These are phyloP conservation scores for Amphilophus citrinellus DNA, from an alignment of 2,113 vertebrate species.

Conservation along the genomic window DNA sequence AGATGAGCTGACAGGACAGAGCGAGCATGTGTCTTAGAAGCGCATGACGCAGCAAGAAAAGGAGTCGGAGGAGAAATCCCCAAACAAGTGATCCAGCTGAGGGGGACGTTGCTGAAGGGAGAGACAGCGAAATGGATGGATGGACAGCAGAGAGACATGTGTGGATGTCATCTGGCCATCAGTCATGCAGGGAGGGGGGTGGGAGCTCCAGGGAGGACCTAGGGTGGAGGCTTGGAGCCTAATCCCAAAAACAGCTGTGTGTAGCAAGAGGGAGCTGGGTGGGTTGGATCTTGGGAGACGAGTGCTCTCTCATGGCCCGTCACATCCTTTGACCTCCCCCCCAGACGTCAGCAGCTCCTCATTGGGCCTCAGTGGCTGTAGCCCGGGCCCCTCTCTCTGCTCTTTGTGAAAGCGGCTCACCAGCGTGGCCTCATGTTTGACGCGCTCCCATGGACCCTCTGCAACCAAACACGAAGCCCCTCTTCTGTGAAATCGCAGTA, in stretches of 20 bases:
- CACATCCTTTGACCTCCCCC: conserved; percentile 66
- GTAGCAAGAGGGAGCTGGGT: conserved; percentile 25
- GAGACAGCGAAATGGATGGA: conserved; percentile 35
- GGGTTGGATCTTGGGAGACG: conserved; percentile 60
- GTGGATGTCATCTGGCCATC: conserved; percentile 82
- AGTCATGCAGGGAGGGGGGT: conserved; percentile 60
- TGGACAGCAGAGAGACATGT: conserved; percentile 74
- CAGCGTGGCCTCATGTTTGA: conserved; percentile 8
- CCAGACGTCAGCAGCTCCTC: conserved; percentile 56
- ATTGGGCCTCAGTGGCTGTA: conserved; percentile 13
- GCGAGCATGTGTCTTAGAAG: conserved; percentile 37
- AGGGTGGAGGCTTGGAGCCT: conserved; percentile 60
- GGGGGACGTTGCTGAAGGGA: conserved; percentile 42
- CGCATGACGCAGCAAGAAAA: conserved; percentile 62
- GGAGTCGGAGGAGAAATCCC: conserved; percentile 61
- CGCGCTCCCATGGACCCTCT: conserved; percentile 9
- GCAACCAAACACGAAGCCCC: not conserved
- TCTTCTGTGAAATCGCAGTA: not conserved
- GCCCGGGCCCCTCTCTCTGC: not conserved
- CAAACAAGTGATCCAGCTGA: conserved; percentile 61
- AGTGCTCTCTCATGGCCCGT: conserved; percentile 66
- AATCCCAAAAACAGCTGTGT: conserved; percentile 84
- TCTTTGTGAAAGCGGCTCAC: not conserved
- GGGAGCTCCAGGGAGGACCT: conserved; percentile 55
- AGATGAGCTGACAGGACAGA: not conserved